Evolutionary conservation across 2,888 invertebrate genomes (phyloP).

Genomic region (Drosophila multiciliata): DNA sequence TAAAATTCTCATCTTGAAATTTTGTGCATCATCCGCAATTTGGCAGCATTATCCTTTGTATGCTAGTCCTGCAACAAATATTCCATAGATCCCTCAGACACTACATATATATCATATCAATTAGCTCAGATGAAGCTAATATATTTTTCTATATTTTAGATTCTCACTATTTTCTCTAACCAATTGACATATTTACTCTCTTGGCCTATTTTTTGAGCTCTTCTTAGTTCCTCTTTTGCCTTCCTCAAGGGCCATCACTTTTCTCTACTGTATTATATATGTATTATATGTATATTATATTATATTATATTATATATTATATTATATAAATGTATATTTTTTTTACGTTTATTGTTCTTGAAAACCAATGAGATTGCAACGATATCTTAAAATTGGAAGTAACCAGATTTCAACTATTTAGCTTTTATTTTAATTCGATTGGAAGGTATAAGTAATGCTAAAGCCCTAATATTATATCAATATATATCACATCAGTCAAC

Average conservation of each 20-base stretch:
- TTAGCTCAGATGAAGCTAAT: not conserved
- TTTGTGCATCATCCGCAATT: not conserved
- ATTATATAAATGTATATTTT: too few species aligned
- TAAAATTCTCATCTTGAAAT: not conserved
- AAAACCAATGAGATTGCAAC: not conserved
- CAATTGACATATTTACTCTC: not conserved
- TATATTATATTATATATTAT: too few species aligned
- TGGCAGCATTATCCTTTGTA: not conserved
- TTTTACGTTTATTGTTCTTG: not conserved
- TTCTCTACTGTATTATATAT: too few species aligned
- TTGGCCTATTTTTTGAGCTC: not conserved
- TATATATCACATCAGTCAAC: not conserved
- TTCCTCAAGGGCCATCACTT: not conserved
- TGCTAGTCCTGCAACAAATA: not conserved
- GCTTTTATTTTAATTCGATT: not conserved
- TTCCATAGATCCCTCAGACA: not conserved
- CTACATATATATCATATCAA: not conserved
- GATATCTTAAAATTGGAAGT: not conserved
- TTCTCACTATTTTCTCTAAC: not conserved
- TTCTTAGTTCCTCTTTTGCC: not conserved
- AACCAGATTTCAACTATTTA: not conserved
- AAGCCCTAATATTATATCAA: not conserved
- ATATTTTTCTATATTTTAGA: not conserved
- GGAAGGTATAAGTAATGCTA: not conserved
- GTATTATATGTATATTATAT: too few species aligned